Base-by-base conservation (phyloP, 2,113 vertebrate genomes). In the Fulmarus glacialis region DNA sequence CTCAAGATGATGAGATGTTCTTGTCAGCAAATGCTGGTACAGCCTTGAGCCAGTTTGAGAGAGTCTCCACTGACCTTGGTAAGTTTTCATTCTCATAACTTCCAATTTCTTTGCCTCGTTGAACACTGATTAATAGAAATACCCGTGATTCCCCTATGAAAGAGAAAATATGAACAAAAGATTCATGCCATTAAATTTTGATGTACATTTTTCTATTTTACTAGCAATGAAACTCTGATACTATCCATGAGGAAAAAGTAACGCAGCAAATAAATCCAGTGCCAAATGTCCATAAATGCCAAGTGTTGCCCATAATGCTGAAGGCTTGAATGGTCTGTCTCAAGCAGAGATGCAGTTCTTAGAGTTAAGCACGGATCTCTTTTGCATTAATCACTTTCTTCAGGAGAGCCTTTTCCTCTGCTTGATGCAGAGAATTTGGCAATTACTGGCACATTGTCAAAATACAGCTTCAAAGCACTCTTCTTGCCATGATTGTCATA, bases 1-100 rank as follows among this genome's bases (percentile, higher is more conserved):
- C 99, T 32, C 47, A 98, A 30, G 99, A 99, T 59, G 99, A 99
- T 30, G 99, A 99, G 95, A 96, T 96, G 3, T 99, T 99, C 95
- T 98, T 99, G 64, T 96, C 98, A n/a, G 97, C 99, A 68, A 99
- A 99, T 32, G 99, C 99, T 24, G 99, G 99, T 62, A 97, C 99
- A 45, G 97, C 98, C 2, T 98, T 99, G 78, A 99, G 99, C 97
- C 99, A 99, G 84, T 99, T 99, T 98, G 99, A 99, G 97, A 99
- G 98, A 97, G 99, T 99, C 50, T 99, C 99, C 6, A 98, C 98
- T 78, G 98, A 98, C 62, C 98, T 98, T 12, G 99, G 99, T 99
- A 98, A 99, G 98, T 97, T 82, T 78, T 77, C 16, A 1, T 86
- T 48, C 55, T 43, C 32, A 5, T 48, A n/a, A 87, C 60, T 81